A percentile compares a stretch with the other conserved stretches of the same genome.
Conservation (phyloP, 2,113 vertebrate genomes). For the Protobothrops mucrosquamatus region DNA sequence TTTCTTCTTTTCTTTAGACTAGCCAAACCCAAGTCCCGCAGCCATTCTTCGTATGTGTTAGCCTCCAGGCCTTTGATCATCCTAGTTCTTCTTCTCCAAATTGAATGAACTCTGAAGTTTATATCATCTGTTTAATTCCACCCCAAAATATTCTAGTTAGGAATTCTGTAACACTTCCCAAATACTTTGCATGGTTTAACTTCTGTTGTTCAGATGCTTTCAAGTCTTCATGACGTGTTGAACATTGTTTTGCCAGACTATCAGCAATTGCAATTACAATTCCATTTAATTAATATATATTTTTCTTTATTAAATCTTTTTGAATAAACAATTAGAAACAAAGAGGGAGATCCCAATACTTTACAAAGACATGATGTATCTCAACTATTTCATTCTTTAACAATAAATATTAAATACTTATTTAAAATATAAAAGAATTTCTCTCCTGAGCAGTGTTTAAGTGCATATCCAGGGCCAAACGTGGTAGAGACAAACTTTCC, state of each 20-base stretch:
- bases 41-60: too few species aligned
- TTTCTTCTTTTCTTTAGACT: too few species aligned
- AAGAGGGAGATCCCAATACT: not conserved
- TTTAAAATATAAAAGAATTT: not conserved
- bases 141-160: constrained; percentile 41
- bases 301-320: not conserved
- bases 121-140: constrained; percentile 44
- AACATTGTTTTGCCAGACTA: not conserved
- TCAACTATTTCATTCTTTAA: not conserved
- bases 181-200: not conserved
- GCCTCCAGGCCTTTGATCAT: too few species aligned
- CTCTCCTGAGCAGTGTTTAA: not conserved
- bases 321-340: not conserved
- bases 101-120: not conserved
- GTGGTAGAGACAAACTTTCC: not conserved
- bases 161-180: not conserved
- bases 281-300: not conserved
- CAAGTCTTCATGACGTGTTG: not conserved
- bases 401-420: not conserved
- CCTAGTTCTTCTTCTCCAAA: too few species aligned
- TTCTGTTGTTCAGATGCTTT: not conserved
- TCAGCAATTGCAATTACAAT: not conserved
- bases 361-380: not conserved
- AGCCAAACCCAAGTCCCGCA: too few species aligned
- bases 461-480: not conserved